Conservation (phyloP, 2,888 invertebrate genomes). For the Callinectes sapidus region DNA sequence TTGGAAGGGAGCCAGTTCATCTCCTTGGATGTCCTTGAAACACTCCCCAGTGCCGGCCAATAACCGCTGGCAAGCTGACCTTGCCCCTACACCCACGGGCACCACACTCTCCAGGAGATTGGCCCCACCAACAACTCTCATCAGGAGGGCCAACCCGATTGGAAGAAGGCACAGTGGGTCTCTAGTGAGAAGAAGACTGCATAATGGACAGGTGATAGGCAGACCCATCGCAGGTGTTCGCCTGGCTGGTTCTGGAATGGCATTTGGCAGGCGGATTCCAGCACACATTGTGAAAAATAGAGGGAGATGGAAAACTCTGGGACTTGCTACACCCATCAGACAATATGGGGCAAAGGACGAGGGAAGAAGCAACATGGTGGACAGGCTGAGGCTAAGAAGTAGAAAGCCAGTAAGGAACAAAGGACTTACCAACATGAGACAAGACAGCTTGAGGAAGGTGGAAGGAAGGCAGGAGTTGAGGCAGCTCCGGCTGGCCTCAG, state of each 20-base stretch:
- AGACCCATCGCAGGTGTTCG: not conserved
- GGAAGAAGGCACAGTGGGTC: not conserved
- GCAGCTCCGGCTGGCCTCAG: not conserved
- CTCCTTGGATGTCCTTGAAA: not conserved
- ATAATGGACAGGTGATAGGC: not conserved
- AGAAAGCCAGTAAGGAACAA: not conserved
- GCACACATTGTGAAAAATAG: not conserved
- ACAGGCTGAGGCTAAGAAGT: not conserved
- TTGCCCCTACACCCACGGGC: not conserved
- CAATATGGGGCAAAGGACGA: not conserved
- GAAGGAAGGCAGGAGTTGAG: not conserved
- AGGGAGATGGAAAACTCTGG: not conserved
- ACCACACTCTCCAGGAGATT: not conserved
- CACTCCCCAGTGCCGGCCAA: not conserved
- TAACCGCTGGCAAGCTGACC: not conserved
- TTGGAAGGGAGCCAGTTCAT: not conserved
- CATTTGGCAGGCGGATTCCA: not conserved
- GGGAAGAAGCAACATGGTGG: not conserved
- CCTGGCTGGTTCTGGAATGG: not conserved
- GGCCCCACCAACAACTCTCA: not conserved
- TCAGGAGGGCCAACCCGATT: not conserved
- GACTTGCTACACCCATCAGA: not conserved
- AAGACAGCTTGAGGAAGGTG: not conserved
- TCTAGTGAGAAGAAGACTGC: not conserved
- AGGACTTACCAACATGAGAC: not conserved